These are phyloP conservation scores for Aegithalos caudatus DNA, from an alignment of 2,113 vertebrate genomes.

Conservation along the genomic window DNA sequence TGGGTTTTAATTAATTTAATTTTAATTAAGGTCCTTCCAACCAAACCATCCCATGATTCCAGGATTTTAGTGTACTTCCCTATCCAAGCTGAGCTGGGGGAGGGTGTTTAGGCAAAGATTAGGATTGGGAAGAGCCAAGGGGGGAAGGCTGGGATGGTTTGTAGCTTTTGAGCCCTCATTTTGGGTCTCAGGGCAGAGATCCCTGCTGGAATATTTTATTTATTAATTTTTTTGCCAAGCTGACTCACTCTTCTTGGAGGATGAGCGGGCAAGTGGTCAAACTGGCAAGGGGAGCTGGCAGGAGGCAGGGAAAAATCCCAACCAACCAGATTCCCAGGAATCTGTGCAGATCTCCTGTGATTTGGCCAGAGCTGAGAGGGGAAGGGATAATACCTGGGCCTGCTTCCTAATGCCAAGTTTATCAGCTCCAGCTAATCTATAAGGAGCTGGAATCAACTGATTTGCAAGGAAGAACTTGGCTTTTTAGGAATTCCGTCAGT, in stretches of 20 bases:
- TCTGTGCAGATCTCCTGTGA: not conserved
- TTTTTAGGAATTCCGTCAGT: conserved; percentile 12
- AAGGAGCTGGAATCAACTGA: not conserved
- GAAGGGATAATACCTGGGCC: not conserved
- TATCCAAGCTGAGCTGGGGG: not conserved
- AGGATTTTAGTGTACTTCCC: not conserved
- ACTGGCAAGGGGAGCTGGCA: conserved; percentile 14
- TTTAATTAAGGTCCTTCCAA: not conserved
- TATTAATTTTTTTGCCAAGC: not conserved
- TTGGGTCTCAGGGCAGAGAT: not conserved
- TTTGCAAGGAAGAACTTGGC: not conserved
- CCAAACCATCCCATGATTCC: not conserved
- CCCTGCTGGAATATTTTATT: not conserved
- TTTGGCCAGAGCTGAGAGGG: not conserved
- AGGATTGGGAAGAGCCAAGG: not conserved
- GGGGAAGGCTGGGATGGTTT: not conserved
- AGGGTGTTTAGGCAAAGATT: not conserved
- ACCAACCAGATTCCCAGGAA: not conserved
- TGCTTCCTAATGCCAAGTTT: not conserved
- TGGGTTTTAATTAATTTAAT: not conserved
- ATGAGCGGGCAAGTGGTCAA: not conserved
- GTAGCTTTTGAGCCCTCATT: fast-evolving
- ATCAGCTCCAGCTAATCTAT: not conserved
- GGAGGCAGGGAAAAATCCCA: not conserved
- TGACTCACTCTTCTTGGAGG: not conserved